These are phyloP conservation scores for Protophormia terraenovae DNA, from an alignment of 2,888 invertebrate genomes.

Conservation along the genomic window DNA sequence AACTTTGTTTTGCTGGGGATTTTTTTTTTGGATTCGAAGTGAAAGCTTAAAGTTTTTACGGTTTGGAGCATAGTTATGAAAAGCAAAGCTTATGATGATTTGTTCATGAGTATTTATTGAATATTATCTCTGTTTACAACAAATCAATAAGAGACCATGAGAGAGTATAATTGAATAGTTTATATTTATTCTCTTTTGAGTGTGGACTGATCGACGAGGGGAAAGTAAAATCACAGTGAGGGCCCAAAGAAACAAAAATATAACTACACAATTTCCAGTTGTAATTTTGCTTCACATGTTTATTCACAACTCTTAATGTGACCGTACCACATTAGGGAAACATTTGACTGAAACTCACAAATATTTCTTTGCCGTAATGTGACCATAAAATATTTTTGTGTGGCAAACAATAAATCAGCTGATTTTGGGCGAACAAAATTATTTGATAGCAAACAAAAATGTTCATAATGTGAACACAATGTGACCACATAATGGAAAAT, in stretches of 20 bases:
- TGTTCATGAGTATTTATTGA: neutral
- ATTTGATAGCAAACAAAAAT: too few species aligned
- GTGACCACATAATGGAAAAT: too few species aligned
- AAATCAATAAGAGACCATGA: neutral
- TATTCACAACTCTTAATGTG: too few species aligned
- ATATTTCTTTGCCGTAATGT: too few species aligned
- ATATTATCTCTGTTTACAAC: neutral
- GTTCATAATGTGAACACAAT: too few species aligned
- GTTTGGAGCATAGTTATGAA: neutral
- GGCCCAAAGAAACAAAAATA: neutral
- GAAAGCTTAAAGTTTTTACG: slow-evolving; percentile 51
- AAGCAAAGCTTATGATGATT: slow-evolving; percentile 41
- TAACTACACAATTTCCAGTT: too few species aligned
- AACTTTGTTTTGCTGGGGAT: neutral
- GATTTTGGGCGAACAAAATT: too few species aligned
- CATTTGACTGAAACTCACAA: too few species aligned
- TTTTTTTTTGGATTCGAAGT: neutral
- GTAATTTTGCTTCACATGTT: too few species aligned
- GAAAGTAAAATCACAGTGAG: neutral
- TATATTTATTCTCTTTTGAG: neutral
- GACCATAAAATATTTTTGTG: too few species aligned
- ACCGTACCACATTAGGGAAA: too few species aligned
- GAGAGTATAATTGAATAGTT: neutral
- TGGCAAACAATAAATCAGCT: too few species aligned
- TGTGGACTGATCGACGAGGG: neutral